phyloP scores from a whole-genome alignment of 2,797 vertebrate genomes.

The Pangasius krempfi region DNA sequence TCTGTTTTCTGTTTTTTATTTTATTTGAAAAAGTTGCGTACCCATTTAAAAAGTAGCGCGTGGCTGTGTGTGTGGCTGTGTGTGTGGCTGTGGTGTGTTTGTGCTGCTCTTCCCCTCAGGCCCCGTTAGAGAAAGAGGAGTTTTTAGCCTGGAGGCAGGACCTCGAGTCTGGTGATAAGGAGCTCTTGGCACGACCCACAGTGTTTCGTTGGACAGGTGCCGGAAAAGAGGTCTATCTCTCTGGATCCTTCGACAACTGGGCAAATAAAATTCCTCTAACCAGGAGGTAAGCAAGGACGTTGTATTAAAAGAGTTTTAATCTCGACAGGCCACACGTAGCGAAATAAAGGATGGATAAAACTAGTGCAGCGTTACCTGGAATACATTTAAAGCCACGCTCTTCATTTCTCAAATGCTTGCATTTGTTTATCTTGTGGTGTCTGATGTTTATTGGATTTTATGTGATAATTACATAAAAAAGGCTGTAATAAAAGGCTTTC shows the following conservation, averaged over 20 bases:
- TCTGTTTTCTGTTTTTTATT: neutral
- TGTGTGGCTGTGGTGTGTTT: neutral
- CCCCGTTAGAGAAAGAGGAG: conserved; percentile 88
- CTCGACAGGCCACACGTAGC: neutral
- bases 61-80: neutral
- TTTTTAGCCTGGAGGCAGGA: conserved; percentile 94
- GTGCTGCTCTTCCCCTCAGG: conserved; percentile 69
- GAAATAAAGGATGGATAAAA: neutral
- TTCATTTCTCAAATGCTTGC: neutral
- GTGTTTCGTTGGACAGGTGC: conserved; percentile 97
- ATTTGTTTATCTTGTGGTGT: neutral
- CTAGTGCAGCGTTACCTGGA: no score
- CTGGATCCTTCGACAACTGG: conserved; percentile 98
- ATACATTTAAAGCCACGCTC: neutral
- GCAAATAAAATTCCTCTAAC: conserved; percentile 91
- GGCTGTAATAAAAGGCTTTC: neutral
- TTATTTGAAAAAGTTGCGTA: neutral
- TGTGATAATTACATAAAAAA: neutral
- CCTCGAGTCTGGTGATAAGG: conserved; percentile 88
- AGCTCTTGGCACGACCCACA: conserved; percentile 85
- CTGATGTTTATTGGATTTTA: neutral
- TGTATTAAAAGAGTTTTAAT: neutral
- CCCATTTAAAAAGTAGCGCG: neutral
- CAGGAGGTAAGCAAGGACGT: conserved; percentile 78
- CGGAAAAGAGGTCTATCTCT: conserved; percentile 91